These are phyloP conservation scores for Hemibagrus wyckioides DNA, from an alignment of 2,113 vertebrate species.

Conservation along the genomic window DNA sequence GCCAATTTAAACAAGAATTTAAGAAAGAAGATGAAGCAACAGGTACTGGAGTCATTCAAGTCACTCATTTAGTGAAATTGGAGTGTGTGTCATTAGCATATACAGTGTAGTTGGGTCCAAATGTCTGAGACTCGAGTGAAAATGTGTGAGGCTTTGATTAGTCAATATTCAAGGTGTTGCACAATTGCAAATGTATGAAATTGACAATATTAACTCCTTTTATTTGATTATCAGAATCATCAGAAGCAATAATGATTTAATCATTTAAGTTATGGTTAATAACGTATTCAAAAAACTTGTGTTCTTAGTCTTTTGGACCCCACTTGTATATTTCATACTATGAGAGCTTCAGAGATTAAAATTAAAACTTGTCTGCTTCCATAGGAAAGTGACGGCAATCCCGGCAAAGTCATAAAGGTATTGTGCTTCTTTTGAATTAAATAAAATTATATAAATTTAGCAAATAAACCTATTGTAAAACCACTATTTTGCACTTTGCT, in stretches of 20 bases:
- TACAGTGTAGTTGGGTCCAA: not conserved
- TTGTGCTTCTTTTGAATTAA: not conserved
- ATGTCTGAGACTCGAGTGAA: too few relatives aligned
- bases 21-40: not conserved
- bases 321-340: not conserved
- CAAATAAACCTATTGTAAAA: not conserved
- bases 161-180: too few relatives aligned
- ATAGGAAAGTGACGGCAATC: not conserved
- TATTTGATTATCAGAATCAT: too few relatives aligned
- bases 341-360: not conserved
- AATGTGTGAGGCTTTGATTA: too few relatives aligned
- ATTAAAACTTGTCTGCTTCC: not conserved
- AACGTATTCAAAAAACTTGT: too few relatives aligned
- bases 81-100: not conserved
- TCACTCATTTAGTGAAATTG: not conserved
- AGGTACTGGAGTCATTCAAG: slow-evolving; percentile 35
- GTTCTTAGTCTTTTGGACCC: too few relatives aligned
- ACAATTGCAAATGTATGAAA: too few relatives aligned
- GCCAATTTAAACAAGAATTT: not conserved
- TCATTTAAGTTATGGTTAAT: too few relatives aligned
- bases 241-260: too few relatives aligned
- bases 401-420: slow-evolving; percentile 47
- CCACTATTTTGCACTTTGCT: not conserved
- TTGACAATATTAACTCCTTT: too few relatives aligned
- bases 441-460: not conserved